Evolutionary conservation across 2,797 vertebrate genomes (phyloP), one percentile per base, ranked within the genome.

Genomic region (Myotis vivesi): DNA sequence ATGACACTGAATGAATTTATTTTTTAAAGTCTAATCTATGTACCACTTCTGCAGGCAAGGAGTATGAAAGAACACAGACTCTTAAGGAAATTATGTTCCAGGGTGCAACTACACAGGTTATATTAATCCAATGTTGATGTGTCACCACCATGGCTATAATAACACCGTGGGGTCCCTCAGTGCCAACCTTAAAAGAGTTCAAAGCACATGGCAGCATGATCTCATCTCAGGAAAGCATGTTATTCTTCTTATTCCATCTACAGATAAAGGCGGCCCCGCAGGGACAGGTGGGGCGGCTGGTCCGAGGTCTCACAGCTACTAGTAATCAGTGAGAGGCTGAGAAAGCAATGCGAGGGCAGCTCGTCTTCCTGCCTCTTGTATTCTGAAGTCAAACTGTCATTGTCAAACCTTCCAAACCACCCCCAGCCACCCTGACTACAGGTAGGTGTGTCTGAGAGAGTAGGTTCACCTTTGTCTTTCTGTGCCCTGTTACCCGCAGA

Each of bases 111-210:
- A 12, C 13, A 16, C 0, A 5, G 11, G 17, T 16, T 16, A 11
- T 1, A 33, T n/a, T 28, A n/a, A 30, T 41, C 36, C 36, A 62
- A 22, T 4, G 57, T 71, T 38, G 62, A 66, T 19, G 72, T 36
- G 46, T 46, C 23, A 11, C 9, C 3, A 1, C 49, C 8, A 28
- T 4, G n/a, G 1, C 33, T 7, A 2, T 64, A 49, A 84, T 16
- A 25, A 36, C 44, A 75, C 17, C 4, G 19, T 23, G 33, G 28
- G 19, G 9, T 41, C 38, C 6, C 13, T 3, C 0, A 8, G 77
- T 49, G 77, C 73, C 83, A 76, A 7, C 25, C 64, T 33, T 23
- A 13, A 73, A 80, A 23, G 82, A 76, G 64, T 46, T 88, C 87
- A 81, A 55, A 81, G 77, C 36, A 15, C 46, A 1, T 2, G 25